Evolutionary conservation across 2,888 invertebrate genomes (phyloP).

Genomic region (Drosophila pullipes): DNA sequence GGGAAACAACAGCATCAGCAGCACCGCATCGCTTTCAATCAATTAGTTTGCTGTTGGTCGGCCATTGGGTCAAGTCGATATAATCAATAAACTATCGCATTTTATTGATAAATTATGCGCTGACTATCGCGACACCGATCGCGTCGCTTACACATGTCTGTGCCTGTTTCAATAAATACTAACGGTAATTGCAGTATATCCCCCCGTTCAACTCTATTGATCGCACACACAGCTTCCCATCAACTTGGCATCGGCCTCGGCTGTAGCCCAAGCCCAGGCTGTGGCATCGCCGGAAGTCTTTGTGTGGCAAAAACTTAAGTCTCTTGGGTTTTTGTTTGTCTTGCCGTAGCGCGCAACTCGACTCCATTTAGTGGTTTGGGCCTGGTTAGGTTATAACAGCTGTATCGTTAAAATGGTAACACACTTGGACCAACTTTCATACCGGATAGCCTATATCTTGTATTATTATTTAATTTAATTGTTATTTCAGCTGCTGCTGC

Average conservation of each 20-base stretch:
- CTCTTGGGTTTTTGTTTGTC: slow-evolving; percentile 33
- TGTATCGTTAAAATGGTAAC: slow-evolving; percentile 46
- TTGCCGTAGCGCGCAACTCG: slow-evolving; percentile 27
- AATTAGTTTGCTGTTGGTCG: slow-evolving; percentile 50
- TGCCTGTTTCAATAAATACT: slow-evolving; percentile 73
- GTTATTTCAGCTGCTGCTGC: slow-evolving; percentile 33
- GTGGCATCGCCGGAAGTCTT: slow-evolving; percentile 72
- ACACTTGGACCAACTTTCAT: slow-evolving; percentile 46
- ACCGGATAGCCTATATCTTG: slow-evolving; percentile 45
- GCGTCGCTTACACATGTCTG: slow-evolving; percentile 76
- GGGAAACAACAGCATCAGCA: slow-evolving; percentile 5
- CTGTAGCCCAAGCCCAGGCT: slow-evolving; percentile 6
- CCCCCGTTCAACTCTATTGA: slow-evolving; percentile 2
- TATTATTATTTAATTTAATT: slow-evolving; percentile 43
- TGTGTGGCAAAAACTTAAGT: slow-evolving; percentile 57
- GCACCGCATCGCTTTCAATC: slow-evolving; percentile 63
- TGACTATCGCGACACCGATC: slow-evolving; percentile 67
- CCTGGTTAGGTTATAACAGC: slow-evolving; percentile 33
- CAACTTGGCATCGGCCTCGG: slow-evolving; percentile 22
- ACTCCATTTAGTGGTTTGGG: slow-evolving; percentile 21
- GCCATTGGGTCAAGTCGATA: slow-evolving; percentile 72
- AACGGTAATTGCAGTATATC: slow-evolving; percentile 57
- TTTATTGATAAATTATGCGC: slow-evolving; percentile 76
- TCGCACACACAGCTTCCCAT: slow-evolving; percentile 48
- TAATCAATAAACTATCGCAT: slow-evolving; percentile 61